Conservation (phyloP, 1,140 invertebrate species). For the Holcopasites calliopsidis region DNA sequence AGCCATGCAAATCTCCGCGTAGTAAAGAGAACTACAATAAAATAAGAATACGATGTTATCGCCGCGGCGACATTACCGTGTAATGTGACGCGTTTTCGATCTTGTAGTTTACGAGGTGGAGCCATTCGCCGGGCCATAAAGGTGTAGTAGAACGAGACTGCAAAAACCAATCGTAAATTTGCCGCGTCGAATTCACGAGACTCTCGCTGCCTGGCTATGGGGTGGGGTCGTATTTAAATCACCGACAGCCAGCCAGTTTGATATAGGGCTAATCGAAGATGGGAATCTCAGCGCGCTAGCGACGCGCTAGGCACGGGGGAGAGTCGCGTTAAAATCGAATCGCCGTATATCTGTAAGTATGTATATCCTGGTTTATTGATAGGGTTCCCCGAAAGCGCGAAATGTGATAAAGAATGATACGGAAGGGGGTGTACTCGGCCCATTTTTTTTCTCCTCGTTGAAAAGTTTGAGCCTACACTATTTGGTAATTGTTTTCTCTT, state of each 20-base stretch:
- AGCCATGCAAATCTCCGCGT: background rate
- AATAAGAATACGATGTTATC: background rate
- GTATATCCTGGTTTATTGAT: background rate
- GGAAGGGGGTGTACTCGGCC: too few relatives aligned
- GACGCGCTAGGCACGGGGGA: background rate
- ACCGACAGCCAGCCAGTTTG: slow-evolving; percentile 58
- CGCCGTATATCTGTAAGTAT: too few relatives aligned
- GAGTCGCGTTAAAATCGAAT: slow-evolving; percentile 7
- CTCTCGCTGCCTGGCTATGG: background rate
- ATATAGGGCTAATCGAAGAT: slow-evolving; percentile 80
- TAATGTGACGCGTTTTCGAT: background rate
- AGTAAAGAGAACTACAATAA: background rate
- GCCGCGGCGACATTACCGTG: background rate
- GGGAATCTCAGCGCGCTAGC: slow-evolving; percentile 68
- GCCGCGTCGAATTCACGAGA: slow-evolving; percentile 3
- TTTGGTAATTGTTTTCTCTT: too few relatives aligned
- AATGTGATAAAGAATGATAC: background rate
- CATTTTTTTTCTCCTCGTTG: too few relatives aligned
- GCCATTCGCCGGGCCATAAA: slow-evolving; percentile 11
- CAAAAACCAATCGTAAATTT: slow-evolving; percentile 28
- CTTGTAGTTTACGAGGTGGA: background rate
- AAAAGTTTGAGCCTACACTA: too few relatives aligned
- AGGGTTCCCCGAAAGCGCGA: background rate
- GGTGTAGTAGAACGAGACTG: background rate
- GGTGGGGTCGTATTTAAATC: slow-evolving; percentile 36